These are phyloP conservation scores for Pseudotriccus pelzelni DNA, from an alignment of 2,797 vertebrate species.

Conservation along the genomic window DNA sequence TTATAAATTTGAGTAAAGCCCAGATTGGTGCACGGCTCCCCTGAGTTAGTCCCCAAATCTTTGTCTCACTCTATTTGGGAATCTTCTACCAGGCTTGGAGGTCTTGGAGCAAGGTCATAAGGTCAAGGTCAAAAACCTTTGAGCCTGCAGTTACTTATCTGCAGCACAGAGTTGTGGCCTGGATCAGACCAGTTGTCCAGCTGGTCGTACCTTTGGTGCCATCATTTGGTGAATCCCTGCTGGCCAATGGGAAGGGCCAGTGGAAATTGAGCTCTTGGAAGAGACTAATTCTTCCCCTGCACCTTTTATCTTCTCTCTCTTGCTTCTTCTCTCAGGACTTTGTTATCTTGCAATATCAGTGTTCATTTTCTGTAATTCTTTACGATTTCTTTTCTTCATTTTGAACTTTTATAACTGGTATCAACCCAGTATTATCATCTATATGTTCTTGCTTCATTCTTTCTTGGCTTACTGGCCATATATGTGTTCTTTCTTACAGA, in stretches of 20 bases:
- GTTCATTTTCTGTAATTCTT: neutral
- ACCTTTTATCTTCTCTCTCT: neutral
- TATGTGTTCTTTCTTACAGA: neutral
- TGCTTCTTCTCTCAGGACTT: neutral
- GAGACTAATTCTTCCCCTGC: neutral
- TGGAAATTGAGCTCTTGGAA: neutral
- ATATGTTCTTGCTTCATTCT: accelerated
- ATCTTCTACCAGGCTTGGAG: neutral
- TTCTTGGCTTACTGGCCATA: neutral
- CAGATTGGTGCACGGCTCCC: neutral
- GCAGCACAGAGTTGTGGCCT: neutral
- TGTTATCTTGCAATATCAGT: neutral
- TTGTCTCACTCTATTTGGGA: neutral
- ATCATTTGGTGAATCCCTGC: neutral
- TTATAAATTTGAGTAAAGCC: neutral
- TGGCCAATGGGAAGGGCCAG: neutral
- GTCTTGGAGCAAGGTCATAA: neutral
- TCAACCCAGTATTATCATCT: neutral
- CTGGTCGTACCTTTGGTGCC: neutral
- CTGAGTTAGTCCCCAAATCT: neutral
- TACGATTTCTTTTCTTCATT: neutral
- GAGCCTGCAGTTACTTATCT: accelerated
- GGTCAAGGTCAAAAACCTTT: no score
- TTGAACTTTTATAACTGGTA: neutral
- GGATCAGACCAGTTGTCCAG: neutral